Evolutionary conservation across 2,888 invertebrate species (phyloP), one percentile per base, ranked within the genome.

Genomic region (Lycia hirtaria): DNA sequence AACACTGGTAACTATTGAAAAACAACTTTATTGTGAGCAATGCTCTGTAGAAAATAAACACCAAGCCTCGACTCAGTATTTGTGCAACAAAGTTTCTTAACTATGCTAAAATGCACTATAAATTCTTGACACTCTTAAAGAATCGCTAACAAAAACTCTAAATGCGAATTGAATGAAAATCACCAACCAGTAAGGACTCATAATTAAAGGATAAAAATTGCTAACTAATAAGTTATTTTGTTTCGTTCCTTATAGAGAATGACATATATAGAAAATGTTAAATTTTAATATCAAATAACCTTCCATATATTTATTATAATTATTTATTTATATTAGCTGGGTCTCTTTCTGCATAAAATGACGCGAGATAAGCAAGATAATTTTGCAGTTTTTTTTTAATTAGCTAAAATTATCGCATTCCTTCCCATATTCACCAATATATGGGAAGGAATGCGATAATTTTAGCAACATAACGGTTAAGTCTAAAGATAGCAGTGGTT

Each of bases 371-470:
- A 48, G 24, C 33, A 10, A 24, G 51, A 43, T 43, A 43, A 48
- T 37, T 47, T 32, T 44, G 6, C 35, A 47, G 14, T 35, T 35
- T 24, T 24, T n/a, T 32, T 15, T n/a, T 6, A 38, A 44, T 44
- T 50, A 56, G 41, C 50, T 51, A 41, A 17, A 20, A 10, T 53
- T 14, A 49, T n/a, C n/a, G n/a, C n/a, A n/a, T n/a, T n/a, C n/a
- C n/a, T n/a, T n/a, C n/a, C n/a, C n/a, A n/a, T n/a, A n/a, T n/a
- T n/a, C n/a, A n/a, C n/a, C n/a, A n/a, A n/a, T n/a, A 59, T 54
- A 65, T 58, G 57, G 55, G 33, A 22, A 51, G 35, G 57, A 56
- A 58, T 60, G 59, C 41, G 14, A 59, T 63, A 65, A 50, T 53
- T 62, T 56, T 58, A 54, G 26, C 48, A 28, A 48, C 26, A 52